Conservation (phyloP, 2,888 invertebrate genomes). For the Drosophila maculinotata region DNA sequence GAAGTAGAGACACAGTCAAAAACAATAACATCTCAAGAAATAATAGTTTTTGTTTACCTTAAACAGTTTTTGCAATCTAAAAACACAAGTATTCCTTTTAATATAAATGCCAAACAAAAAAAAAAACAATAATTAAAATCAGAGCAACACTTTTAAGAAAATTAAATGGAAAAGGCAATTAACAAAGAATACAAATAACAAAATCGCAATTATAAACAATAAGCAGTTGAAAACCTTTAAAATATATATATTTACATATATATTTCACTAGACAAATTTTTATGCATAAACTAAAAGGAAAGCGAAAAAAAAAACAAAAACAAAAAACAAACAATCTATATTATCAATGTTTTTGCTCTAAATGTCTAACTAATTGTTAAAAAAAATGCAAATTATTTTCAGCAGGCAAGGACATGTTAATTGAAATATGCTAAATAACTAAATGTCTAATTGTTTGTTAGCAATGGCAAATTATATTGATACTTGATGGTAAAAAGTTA, state of each 20-base stretch:
- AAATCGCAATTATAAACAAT: constrained; percentile 80
- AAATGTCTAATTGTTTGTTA: constrained; percentile 70
- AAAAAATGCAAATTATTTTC: constrained; percentile 64
- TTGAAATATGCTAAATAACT: constrained; percentile 62
- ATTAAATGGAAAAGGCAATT: constrained; percentile 55
- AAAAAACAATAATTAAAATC: constrained; percentile 41
- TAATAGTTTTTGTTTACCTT: constrained; percentile 15
- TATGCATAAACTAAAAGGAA: constrained; percentile 66
- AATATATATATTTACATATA: constrained; percentile 71
- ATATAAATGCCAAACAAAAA: constrained; percentile 73
- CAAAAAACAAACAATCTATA: constrained; percentile 68
- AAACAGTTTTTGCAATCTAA: constrained; percentile 27
- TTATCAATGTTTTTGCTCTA: constrained; percentile 81
- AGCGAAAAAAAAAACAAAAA: constrained; percentile 42
- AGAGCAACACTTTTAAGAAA: constrained; percentile 38
- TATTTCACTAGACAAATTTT: constrained; percentile 77
- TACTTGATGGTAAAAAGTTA: constrained; percentile 46
- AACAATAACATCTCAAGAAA: not conserved
- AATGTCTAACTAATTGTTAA: constrained; percentile 81
- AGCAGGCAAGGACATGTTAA: constrained; percentile 55
- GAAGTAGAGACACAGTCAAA: constrained; percentile 1
- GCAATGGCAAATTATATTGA: constrained; percentile 41
- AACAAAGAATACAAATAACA: constrained; percentile 65
- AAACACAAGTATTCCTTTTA: constrained; percentile 37
- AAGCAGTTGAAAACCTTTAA: constrained; percentile 68